Evolutionary conservation across 2,888 invertebrate species (phyloP).

Genomic region (Scelioninae gen. 2): DNA sequence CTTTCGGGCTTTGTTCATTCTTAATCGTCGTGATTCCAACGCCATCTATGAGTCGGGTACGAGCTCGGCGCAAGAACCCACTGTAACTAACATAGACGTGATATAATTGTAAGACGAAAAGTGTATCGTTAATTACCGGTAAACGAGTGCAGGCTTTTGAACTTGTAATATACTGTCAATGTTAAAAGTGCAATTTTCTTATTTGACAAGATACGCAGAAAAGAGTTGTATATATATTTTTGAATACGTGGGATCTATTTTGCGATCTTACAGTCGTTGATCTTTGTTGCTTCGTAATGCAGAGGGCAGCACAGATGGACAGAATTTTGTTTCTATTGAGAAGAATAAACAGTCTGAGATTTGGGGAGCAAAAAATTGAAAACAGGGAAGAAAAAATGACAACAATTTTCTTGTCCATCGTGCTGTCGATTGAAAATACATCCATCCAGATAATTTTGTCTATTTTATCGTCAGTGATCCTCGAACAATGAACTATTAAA

Average conservation of each 20-base stretch:
- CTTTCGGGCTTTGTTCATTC: no score
- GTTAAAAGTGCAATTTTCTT: conserved; percentile 4
- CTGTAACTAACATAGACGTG: conserved; percentile 27
- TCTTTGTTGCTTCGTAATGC: conserved; percentile 6
- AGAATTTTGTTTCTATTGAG: no score
- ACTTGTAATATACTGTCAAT: conserved; percentile 1
- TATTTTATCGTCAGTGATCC: neutral
- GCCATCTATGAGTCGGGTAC: neutral
- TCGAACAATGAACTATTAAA: conserved; percentile 12
- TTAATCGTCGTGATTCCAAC: neutral
- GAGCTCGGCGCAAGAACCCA: neutral
- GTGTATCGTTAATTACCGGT: neutral
- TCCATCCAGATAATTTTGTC: conserved; percentile 19
- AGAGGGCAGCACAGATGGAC: neutral
- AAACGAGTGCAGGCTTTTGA: neutral
- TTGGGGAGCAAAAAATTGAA: no score
- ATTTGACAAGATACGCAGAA: neutral
- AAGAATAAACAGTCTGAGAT: no score
- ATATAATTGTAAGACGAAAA: conserved; percentile 24
- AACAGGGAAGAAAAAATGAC: no score
- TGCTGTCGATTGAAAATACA: conserved; percentile 1
- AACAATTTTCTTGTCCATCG: neutral
- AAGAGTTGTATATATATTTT: conserved; percentile 32
- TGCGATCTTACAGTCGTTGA: conserved; percentile 11
- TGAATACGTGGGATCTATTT: conserved; percentile 23